Percentiles rank a stretch among this genome's conserved stretches.
Conservation (phyloP, 2,888 invertebrate genomes). For the Sminthurinus aureus region DNA sequence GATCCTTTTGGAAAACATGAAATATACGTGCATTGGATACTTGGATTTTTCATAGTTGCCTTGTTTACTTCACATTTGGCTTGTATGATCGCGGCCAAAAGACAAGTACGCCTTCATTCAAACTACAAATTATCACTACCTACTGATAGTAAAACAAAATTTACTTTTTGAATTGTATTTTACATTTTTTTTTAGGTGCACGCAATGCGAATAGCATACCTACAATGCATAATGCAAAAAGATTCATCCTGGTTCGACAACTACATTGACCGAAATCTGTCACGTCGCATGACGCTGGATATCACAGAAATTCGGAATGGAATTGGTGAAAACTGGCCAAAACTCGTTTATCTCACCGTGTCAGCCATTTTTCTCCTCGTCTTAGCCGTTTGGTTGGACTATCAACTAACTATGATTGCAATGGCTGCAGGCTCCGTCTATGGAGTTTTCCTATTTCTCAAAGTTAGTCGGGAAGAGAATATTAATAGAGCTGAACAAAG, state of each 20-base stretch:
- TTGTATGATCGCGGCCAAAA: conserved; percentile 14
- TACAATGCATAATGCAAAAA: background rate
- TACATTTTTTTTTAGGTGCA: too few relatives aligned
- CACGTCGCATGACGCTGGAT: background rate
- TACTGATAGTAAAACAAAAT: background rate
- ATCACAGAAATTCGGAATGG: background rate
- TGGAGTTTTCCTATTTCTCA: background rate
- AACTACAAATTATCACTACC: background rate
- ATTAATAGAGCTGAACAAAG: background rate
- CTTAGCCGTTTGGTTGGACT: background rate
- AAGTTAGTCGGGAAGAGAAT: background rate
- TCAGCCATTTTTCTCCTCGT: background rate
- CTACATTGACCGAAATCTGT: background rate
- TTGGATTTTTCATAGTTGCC: background rate
- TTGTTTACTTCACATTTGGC: background rate
- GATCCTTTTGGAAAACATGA: background rate
- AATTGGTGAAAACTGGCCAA: background rate
- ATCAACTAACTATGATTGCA: background rate
- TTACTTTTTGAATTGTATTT: background rate
- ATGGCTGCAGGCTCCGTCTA: background rate
- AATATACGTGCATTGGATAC: background rate
- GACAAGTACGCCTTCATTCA: background rate
- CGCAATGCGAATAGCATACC: background rate
- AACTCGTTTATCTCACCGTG: background rate
- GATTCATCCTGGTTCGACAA: conserved; percentile 13